Evolutionary conservation across 64 coral and sea anemone species (phyloP).

Genomic region (Trachythela sp.): DNA sequence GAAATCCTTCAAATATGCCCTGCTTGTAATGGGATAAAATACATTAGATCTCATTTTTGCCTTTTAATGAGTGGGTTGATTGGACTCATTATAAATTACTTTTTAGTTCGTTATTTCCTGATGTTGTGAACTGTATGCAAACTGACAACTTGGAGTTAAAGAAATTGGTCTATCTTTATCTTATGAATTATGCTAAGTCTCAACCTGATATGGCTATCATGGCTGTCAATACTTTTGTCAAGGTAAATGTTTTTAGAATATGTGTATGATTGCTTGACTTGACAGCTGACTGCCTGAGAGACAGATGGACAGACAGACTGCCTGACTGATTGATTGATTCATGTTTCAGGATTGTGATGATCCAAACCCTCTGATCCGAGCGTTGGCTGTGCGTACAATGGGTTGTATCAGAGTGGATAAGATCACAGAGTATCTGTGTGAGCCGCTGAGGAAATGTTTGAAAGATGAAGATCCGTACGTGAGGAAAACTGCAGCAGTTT

Average conservation of each 20-base stretch:
- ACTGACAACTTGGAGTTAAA: constrained; percentile 96
- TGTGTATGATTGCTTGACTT: too few species aligned
- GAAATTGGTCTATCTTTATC: constrained; percentile 90
- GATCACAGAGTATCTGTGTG: constrained; percentile 99
- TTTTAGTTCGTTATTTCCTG: constrained; percentile 84
- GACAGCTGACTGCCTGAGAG: too few species aligned
- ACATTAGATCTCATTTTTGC: too few species aligned
- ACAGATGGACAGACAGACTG: too few species aligned
- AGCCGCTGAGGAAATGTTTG: constrained; percentile 89
- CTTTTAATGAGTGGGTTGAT: too few species aligned
- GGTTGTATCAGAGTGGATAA: constrained; percentile 98
- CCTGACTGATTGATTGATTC: not conserved
- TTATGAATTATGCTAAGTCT: constrained; percentile 99
- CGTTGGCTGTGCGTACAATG: constrained; percentile 91
- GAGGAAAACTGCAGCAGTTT: constrained; percentile 91
- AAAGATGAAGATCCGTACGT: constrained; percentile 99
- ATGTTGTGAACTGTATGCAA: constrained; percentile 99
- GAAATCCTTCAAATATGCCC: too few species aligned
- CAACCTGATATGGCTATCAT: constrained; percentile 99
- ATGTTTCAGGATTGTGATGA: constrained; percentile 86
- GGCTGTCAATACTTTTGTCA: constrained; percentile 99
- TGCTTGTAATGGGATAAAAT: too few species aligned
- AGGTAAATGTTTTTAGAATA: constrained; percentile 63
- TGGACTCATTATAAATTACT: not conserved
- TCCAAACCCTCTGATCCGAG: constrained; percentile 90